Percentiles rank a stretch among this genome's conserved stretches.
phyloP scores from a whole-genome alignment of 37 sponge, comb jelly and placozoan species.

The Haliclona indistincta region DNA sequence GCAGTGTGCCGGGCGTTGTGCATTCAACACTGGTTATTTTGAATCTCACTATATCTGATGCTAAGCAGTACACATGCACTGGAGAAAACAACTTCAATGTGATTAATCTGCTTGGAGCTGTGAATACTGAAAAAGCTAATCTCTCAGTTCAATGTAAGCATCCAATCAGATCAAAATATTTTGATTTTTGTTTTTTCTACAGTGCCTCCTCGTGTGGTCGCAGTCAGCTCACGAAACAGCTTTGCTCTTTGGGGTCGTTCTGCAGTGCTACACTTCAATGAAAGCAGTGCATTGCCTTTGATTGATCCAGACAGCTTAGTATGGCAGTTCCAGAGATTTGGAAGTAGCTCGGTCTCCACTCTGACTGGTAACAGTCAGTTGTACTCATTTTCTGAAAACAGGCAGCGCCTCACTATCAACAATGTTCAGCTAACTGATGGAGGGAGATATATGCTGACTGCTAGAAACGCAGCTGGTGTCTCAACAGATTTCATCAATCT shows the following conservation, averaged over 20 bases:
- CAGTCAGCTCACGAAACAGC: not conserved
- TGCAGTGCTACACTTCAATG: not conserved
- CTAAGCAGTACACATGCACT: slow-evolving; percentile 8
- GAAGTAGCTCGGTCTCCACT: no score
- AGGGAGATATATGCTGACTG: not conserved
- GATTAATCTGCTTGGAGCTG: not conserved
- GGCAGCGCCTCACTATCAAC: not conserved
- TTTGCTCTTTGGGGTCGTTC: not conserved
- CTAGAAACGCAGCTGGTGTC: not conserved
- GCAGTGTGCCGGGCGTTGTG: not conserved
- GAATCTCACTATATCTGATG: slow-evolving; percentile 17
- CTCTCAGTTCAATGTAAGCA: not conserved
- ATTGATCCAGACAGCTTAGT: not conserved
- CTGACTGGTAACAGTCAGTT: no score
- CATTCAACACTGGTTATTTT: not conserved
- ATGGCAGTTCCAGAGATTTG: not conserved
- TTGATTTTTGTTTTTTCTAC: no score
- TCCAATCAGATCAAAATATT: no score
- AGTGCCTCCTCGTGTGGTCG: not conserved
- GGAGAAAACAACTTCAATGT: slow-evolving; percentile 1
- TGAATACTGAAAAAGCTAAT: not conserved
- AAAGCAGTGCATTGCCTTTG: not conserved
- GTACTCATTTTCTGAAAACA: not conserved
- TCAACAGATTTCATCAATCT: not conserved
- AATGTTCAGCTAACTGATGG: not conserved